Base-by-base conservation (phyloP, 2,888 invertebrate genomes). In the Drosophila anomalipes region DNA sequence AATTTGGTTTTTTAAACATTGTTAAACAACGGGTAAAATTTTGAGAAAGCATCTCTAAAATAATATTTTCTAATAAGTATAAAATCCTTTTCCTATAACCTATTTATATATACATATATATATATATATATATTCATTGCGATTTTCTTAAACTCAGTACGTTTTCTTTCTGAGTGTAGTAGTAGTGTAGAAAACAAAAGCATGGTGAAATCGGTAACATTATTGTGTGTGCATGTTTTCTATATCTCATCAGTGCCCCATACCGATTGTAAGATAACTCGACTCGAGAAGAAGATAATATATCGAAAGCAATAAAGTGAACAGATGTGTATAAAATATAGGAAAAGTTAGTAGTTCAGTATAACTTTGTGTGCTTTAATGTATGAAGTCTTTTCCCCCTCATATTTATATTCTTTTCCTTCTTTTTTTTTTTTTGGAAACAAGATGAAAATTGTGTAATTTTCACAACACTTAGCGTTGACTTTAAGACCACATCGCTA, bases 401-500 rank as follows among this genome's bases (percentile, higher is more conserved):
- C 32, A 22, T 14, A 22, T 35, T 32, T 9, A 22, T 35, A 22
- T 59, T 19, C 0, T 6, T 26, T 33, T 56, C n/a, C 22, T 22
- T 56, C n/a, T 1, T 22, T 33, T 47, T 0, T 30, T 14, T 32
- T 19, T 54, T 57, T 41, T 52, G 47, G 14, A 30, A 32, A 22
- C 62, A 52, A 30, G 37, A 33, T 56, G 30, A 53, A 54, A 53
- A 32, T 37, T 39, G 35, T 51, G 59, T 51, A 59, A 60, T 64
- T 60, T 60, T 49, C 49, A 44, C 54, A 56, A 30, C 26, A 7
- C 32, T 56, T 51, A n/a, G 22, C 41, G 10, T 59, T 59, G 26
- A 54, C 65, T 66, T 58, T 59, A 53, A 64, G 58, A 66, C 16
- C n/a, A 14, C 41, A 37, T 37, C 39, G 30, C 47, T 30, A 56